A percentile compares a stretch with the other conserved stretches of the same genome.
These are phyloP conservation scores for Perithous albicinctus DNA, from an alignment of 2,888 invertebrate species.

Conservation along the genomic window DNA sequence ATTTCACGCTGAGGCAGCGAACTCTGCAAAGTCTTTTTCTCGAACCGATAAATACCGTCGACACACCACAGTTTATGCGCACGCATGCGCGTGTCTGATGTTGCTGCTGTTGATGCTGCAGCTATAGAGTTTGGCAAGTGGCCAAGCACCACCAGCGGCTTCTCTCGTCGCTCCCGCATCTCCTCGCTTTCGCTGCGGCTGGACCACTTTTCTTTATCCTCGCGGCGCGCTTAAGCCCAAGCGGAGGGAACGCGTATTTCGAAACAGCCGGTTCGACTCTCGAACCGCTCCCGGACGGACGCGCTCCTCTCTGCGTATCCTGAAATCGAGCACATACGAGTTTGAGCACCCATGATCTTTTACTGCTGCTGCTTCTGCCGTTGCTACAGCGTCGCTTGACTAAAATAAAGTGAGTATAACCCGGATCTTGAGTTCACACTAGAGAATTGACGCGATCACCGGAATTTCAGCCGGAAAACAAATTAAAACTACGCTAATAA, in stretches of 20 bases:
- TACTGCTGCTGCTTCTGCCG: not conserved
- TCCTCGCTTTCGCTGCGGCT: slow-evolving; percentile 65
- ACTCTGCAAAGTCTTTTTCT: slow-evolving; percentile 6
- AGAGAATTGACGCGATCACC: slow-evolving; percentile 1
- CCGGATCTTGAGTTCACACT: slow-evolving; percentile 21
- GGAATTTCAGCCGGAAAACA: not conserved
- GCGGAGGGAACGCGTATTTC: slow-evolving; percentile 57
- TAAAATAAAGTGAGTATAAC: slow-evolving; percentile 48
- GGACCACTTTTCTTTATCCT: slow-evolving; percentile 64
- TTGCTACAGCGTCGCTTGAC: slow-evolving; percentile 13
- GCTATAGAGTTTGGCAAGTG: slow-evolving; percentile 65
- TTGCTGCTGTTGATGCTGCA: slow-evolving; percentile 38
- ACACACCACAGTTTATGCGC: slow-evolving; percentile 5
- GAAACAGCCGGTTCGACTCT: slow-evolving; percentile 64
- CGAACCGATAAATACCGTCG: slow-evolving; percentile 46
- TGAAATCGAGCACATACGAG: slow-evolving; percentile 27
- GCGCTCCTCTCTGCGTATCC: slow-evolving; percentile 26
- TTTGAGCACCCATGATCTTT: slow-evolving; percentile 35
- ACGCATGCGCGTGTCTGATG: slow-evolving; percentile 15
- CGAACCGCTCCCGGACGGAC: slow-evolving; percentile 37
- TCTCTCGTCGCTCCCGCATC: slow-evolving; percentile 13
- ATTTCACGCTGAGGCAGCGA: not conserved
- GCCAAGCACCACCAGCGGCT: slow-evolving; percentile 64
- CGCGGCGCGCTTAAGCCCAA: slow-evolving; percentile 26
- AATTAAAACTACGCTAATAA: not conserved